phyloP scores from a whole-genome alignment of 2,113 vertebrate species.

The Furnarius figulus region DNA sequence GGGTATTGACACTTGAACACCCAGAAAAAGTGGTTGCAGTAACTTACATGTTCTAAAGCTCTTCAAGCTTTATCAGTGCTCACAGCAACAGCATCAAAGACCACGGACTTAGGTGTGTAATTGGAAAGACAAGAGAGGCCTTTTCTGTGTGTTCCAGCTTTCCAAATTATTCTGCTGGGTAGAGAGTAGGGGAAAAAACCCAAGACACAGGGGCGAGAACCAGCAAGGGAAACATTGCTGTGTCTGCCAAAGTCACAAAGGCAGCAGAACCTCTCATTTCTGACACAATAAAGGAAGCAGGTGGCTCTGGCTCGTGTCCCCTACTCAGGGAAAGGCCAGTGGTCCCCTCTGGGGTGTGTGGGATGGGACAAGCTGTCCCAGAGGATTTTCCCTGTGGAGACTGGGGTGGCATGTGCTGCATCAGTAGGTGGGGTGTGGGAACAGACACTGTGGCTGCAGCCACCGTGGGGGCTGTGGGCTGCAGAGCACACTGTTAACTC shows the following conservation, averaged over 20 bases:
- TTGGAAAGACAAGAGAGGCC: not conserved
- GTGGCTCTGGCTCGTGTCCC: not conserved
- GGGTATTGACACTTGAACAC: not conserved
- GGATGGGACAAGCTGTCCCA: not conserved
- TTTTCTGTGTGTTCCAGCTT: not conserved
- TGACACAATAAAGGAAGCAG: not conserved
- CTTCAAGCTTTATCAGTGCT: slow-evolving; percentile 32
- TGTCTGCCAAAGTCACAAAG: not conserved
- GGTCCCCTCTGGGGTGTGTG: accelerated
- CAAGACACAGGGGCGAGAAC: not conserved
- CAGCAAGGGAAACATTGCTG: not conserved
- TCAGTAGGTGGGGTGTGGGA: not conserved
- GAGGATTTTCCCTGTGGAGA: not conserved
- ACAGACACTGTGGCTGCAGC: not conserved
- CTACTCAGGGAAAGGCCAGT: not conserved
- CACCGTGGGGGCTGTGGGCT: accelerated
- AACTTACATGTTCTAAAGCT: slow-evolving; percentile 1
- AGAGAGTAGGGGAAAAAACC: not conserved
- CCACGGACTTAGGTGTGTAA: not conserved
- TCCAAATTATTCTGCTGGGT: not conserved
- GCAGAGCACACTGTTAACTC: not conserved
- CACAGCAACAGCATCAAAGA: slow-evolving; percentile 20
- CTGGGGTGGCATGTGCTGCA: accelerated
- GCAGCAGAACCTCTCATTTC: not conserved
- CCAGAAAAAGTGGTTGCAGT: not conserved